A percentile compares a stretch with the other conserved stretches of the same genome.
Conservation (phyloP, 2,113 vertebrate species). For the Sakesphorus luctuosus region DNA sequence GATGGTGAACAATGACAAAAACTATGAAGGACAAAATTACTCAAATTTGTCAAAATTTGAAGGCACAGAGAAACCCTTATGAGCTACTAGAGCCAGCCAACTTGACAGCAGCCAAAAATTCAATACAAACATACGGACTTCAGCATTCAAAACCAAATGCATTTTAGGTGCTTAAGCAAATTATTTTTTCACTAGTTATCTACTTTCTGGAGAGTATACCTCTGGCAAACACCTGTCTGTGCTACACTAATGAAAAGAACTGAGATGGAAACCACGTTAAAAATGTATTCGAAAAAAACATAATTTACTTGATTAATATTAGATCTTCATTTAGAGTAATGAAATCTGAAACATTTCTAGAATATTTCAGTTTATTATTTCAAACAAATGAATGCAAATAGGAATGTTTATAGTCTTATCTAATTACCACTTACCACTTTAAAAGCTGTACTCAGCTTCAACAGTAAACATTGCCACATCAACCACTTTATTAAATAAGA, state of each 20-base stretch:
- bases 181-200: not conserved
- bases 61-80: not conserved
- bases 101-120: not conserved
- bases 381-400: not conserved
- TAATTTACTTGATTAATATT: not conserved
- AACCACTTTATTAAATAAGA: not conserved
- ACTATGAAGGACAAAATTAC: slow-evolving; percentile 10
- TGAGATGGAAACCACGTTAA: not conserved
- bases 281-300: not conserved
- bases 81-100: not conserved
- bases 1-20: slow-evolving; percentile 19
- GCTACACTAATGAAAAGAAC: not conserved
- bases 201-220: not conserved
- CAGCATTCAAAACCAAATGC: not conserved
- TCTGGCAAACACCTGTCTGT: not conserved
- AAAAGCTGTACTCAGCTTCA: not conserved
- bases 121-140: not conserved
- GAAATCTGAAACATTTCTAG: not conserved
- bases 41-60: not conserved
- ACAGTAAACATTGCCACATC: not conserved
- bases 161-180: not conserved
- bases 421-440: not conserved
- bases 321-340: not conserved
- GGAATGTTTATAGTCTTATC: not conserved
- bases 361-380: not conserved